These are phyloP conservation scores for Aplysina aerophoba DNA, from an alignment of 37 sponge, comb jelly and placozoan genomes.

Conservation along the genomic window DNA sequence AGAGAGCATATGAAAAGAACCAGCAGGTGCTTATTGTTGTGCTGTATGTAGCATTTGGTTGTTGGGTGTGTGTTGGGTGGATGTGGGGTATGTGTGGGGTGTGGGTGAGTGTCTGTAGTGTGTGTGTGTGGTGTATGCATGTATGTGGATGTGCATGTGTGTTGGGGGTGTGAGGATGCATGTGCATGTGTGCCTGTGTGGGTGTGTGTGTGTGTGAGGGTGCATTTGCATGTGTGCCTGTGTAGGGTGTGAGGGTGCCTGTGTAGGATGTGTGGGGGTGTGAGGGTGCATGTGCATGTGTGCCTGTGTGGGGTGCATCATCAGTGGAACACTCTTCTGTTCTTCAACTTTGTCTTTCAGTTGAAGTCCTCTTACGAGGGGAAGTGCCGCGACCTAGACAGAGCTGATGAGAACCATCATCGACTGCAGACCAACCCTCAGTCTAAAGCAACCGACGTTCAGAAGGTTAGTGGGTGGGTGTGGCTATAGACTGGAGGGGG, in stretches of 20 bases:
- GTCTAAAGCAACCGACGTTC: conserved; percentile 60
- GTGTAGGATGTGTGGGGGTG: not conserved
- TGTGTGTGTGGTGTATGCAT: no score
- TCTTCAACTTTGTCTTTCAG: conserved; percentile 16
- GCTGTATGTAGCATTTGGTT: conserved; percentile 10
- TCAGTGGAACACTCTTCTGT: not conserved
- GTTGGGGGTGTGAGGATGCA: not conserved
- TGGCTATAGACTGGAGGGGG: not conserved
- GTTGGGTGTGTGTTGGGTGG: conserved; percentile 30
- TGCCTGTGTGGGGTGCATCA: conserved; percentile 8
- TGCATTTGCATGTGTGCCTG: not conserved
- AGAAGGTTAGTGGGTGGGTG: conserved; percentile 6
- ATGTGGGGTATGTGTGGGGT: conserved; percentile 34
- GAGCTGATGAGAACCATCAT: conserved; percentile 66
- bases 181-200: not conserved
- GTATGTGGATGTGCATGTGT: no score
- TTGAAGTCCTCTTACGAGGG: conserved; percentile 63
- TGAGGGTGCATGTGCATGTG: not conserved
- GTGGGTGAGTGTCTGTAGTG: no score
- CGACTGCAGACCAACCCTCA: conserved; percentile 47
- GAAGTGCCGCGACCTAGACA: conserved; percentile 82
- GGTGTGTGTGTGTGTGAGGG: not conserved
- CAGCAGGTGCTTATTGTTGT: conserved; percentile 47
- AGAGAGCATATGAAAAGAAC: conserved; percentile 65
- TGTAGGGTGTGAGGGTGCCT: not conserved